A percentile compares a stretch with the other conserved stretches of the same genome.
phyloP scores from a whole-genome alignment of 2,888 invertebrate species.

The Dilophus febrilis region DNA sequence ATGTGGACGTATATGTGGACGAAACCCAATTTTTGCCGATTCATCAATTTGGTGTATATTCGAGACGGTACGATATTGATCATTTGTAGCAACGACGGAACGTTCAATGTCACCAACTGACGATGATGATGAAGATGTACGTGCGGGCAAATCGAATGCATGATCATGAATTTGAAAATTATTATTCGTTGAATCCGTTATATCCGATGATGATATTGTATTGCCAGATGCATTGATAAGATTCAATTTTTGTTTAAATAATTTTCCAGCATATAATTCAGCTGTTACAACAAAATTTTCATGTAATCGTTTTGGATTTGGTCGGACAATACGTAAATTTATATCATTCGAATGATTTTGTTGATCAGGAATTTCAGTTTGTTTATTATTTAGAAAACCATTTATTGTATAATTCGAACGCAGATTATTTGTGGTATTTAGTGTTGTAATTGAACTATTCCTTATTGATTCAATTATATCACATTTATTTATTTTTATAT shows the following conservation, averaged over 20 bases:
- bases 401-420: too few relatives aligned
- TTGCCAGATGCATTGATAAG: slow-evolving; percentile 23
- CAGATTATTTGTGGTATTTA: too few relatives aligned
- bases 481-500: neutral
- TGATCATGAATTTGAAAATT: slow-evolving; percentile 5
- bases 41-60: slow-evolving; percentile 3
- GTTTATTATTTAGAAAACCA: neutral
- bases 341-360: slow-evolving; percentile 4
- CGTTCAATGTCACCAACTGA: too few relatives aligned
- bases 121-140: slow-evolving; percentile 6
- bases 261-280: slow-evolving; percentile 28
- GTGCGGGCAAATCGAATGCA: slow-evolving; percentile 13
- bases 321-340: slow-evolving; percentile 10
- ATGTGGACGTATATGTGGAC: slow-evolving; percentile 10
- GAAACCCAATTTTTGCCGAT: slow-evolving; percentile 11
- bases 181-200: slow-evolving; percentile 17
- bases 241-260: slow-evolving; percentile 31
- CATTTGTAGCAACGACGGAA: too few relatives aligned
- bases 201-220: too few relatives aligned
- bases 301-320: slow-evolving; percentile 22
- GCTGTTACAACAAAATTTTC: slow-evolving; percentile 29
- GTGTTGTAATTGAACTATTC: neutral
- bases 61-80: slow-evolving; percentile 8
- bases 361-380: neutral
- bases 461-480: neutral